Conservation (phyloP, 2,797 vertebrate genomes). For the Vespertilio murinus region DNA sequence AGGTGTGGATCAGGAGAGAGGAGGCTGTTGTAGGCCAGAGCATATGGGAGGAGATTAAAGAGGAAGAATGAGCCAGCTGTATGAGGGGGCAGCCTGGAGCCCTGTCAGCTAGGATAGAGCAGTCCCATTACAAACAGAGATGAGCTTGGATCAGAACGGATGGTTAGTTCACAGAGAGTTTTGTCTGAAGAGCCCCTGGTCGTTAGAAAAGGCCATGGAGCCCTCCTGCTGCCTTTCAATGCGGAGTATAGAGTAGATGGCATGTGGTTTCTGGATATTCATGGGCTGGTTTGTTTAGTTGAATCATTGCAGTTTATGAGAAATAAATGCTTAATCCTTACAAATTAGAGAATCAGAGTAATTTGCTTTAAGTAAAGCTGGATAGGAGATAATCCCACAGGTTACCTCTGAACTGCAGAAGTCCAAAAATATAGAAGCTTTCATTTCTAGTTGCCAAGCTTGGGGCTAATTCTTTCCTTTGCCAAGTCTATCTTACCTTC, state of each 20-base stretch:
- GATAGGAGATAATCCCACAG: background rate
- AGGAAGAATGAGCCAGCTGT: background rate
- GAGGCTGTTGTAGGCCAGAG: background rate
- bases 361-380: slow-evolving; percentile 41
- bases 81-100: background rate
- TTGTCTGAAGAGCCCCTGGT: background rate
- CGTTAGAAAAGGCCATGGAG: background rate
- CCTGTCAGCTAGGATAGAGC: background rate
- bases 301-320: background rate
- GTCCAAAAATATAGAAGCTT: background rate
- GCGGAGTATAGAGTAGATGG: background rate
- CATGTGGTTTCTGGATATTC: slow-evolving; percentile 9
- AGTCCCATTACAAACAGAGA: background rate
- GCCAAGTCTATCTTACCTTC: background rate
- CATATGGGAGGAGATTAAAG: background rate
- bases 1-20: background rate
- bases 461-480: slow-evolving; percentile 13
- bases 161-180: background rate
- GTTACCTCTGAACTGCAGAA: slow-evolving; percentile 20
- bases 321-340: background rate
- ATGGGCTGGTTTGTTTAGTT: slow-evolving; percentile 10
- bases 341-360: slow-evolving; percentile 31
- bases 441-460: slow-evolving; percentile 10
- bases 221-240: background rate
- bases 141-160: background rate